These are phyloP conservation scores for Antigone vipio DNA, from an alignment of 2,113 vertebrate genomes.

Conservation along the genomic window DNA sequence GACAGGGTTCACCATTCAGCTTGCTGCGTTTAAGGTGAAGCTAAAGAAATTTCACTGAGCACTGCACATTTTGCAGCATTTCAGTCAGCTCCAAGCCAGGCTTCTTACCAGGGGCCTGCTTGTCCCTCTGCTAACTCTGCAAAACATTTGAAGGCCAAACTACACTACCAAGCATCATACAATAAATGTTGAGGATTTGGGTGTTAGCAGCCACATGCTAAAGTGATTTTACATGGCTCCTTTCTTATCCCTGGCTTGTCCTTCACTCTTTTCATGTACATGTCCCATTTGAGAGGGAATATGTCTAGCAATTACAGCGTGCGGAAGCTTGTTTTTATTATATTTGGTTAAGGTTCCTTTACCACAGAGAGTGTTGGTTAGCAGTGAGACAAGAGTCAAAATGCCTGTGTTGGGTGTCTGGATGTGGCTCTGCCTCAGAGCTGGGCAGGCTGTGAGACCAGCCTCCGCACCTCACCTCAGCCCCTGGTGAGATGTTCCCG, in stretches of 20 bases:
- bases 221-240: background rate
- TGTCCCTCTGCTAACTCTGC: background rate
- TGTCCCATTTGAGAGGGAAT: background rate
- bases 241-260: background rate
- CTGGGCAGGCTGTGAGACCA: background rate
- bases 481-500: rapidly evolving
- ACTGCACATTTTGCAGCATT: background rate
- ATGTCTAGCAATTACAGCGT: background rate
- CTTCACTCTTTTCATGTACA: background rate
- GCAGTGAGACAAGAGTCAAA: background rate
- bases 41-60: background rate
- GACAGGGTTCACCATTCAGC: background rate
- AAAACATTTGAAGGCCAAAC: background rate
- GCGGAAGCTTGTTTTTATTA: background rate
- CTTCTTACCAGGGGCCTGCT: background rate
- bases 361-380: background rate
- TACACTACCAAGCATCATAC: background rate
- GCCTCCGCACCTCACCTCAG: background rate
- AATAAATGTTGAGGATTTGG: background rate
- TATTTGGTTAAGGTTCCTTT: background rate
- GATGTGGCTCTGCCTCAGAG: background rate
- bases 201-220: background rate
- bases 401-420: background rate
- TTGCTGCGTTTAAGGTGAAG: background rate
- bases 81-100: background rate